A percentile compares a stretch with the other conserved stretches of the same genome.
Evolutionary conservation across 2,113 vertebrate species (phyloP).

Genomic region (Bufo bufo): DNA sequence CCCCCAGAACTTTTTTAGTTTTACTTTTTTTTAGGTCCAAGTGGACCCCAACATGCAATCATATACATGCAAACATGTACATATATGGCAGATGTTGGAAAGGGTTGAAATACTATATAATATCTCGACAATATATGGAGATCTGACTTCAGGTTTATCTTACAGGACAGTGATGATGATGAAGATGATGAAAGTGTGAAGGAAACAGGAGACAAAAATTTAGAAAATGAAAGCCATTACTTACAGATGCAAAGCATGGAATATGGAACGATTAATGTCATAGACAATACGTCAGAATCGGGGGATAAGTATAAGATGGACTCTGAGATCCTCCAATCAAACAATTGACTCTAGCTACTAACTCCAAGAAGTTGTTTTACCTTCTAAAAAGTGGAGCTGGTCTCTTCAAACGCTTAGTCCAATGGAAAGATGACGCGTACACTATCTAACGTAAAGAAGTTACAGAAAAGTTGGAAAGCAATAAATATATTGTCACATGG

Average conservation of each 20-base stretch:
- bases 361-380: not conserved
- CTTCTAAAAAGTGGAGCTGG: not conserved
- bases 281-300: not conserved
- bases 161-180: constrained; percentile 59
- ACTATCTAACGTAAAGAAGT: no score
- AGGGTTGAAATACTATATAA: no score
- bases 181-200: constrained; percentile 22
- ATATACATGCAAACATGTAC: no score
- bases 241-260: constrained; percentile 55
- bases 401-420: not conserved
- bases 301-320: not conserved
- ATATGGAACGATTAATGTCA: constrained; percentile 64
- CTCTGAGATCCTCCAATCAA: not conserved
- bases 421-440: not conserved
- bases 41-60: no score
- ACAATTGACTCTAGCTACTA: not conserved
- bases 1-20: no score
- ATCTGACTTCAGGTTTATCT: not conserved
- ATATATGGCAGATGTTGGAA: no score
- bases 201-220: not conserved
- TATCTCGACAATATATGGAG: not conserved
- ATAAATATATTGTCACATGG: no score
- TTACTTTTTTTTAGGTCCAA: no score
- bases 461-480: no score
- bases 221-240: constrained; percentile 57